These are phyloP conservation scores for Andrena bucephala DNA, from an alignment of 2,888 invertebrate genomes.

Conservation along the genomic window DNA sequence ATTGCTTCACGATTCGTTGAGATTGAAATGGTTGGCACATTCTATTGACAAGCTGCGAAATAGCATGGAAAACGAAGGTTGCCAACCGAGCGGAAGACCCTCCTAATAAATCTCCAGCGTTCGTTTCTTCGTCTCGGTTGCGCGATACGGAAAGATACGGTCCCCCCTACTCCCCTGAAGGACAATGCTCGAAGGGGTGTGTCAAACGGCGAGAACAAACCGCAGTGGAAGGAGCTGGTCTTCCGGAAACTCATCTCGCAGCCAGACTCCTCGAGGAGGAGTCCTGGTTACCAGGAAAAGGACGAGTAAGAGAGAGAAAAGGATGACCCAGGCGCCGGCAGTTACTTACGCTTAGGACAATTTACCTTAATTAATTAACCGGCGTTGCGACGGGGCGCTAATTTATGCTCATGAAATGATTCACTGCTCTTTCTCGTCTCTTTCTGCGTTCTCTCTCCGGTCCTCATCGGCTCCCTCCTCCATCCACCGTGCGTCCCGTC, in stretches of 20 bases:
- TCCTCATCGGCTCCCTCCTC: neutral
- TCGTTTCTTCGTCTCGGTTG: neutral
- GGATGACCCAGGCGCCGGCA: slow-evolving; percentile 74
- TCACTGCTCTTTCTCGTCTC: slow-evolving; percentile 73
- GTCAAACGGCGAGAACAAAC: slow-evolving; percentile 52
- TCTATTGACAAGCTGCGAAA: no score
- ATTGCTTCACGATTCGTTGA: no score
- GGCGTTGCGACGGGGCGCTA: slow-evolving; percentile 80
- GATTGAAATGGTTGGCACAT: no score
- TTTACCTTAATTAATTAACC: slow-evolving; percentile 84
- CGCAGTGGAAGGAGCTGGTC: slow-evolving; percentile 19
- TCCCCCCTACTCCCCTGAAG: neutral
- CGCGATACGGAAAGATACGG: slow-evolving; percentile 2
- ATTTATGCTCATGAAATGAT: slow-evolving; percentile 83
- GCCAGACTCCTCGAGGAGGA: slow-evolving; percentile 56
- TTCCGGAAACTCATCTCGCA: slow-evolving; percentile 64
- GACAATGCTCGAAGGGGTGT: slow-evolving; percentile 40
- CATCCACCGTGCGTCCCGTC: neutral
- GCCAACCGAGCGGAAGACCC: neutral
- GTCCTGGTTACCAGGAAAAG: slow-evolving; percentile 29
- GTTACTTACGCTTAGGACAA: slow-evolving; percentile 83
- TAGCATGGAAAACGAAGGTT: no score
- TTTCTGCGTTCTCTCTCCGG: slow-evolving; percentile 10
- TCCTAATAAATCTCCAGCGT: slow-evolving; percentile 20
- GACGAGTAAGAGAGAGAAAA: slow-evolving; percentile 20